Base-by-base conservation (phyloP, 2,113 vertebrate genomes). In the Pangasianodon hypophthalmus region DNA sequence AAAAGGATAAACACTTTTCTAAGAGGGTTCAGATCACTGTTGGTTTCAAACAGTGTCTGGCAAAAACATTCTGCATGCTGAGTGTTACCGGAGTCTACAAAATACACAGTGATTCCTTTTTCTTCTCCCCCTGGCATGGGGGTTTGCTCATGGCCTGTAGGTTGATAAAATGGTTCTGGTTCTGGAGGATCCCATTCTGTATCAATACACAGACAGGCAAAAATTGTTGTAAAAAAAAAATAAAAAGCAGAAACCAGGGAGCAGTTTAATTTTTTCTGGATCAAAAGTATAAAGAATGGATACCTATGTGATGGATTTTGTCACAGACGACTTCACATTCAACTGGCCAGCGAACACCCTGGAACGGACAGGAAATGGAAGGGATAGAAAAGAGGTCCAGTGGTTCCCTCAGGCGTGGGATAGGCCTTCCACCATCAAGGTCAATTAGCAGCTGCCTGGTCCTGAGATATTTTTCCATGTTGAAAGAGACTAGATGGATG, bases 261-360 rank as follows among this genome's bases (percentile, higher is more conserved):
- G 2, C 24, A n/a, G 11, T 52, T 6, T 81, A 21, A 60, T 7
- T 32, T 16, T 71, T 46, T 64, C 37, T n/a, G 58, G 9, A n/a
- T 54, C 11, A 84, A 29, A 32, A 46, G 75, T n/a, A 41, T 69
- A 41, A 85, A 41, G 13, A 50, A 62, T 14, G 10, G 41, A 93
- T 96, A 98, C 97, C 97, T 50, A 97, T 97, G 88, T 99, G 98
- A 80, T 95, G 93, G 13, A 98, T 92, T 0, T 54, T 58, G 80
- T 97, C 97, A 19, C 93, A 84, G 92, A 98, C 95, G 93, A 99
- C 97, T 88, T 98, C 97, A 64, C 98, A 97, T 90, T 98, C 98
- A 4, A 95, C 21, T 0, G 98, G 98, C 97, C 98, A 99, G 21
- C 95, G 94, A 7, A 96, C 96, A n/a, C 94, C 69, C 0, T 94